Conservation (phyloP, 2,888 invertebrate species). For the Eristalis tenax region DNA sequence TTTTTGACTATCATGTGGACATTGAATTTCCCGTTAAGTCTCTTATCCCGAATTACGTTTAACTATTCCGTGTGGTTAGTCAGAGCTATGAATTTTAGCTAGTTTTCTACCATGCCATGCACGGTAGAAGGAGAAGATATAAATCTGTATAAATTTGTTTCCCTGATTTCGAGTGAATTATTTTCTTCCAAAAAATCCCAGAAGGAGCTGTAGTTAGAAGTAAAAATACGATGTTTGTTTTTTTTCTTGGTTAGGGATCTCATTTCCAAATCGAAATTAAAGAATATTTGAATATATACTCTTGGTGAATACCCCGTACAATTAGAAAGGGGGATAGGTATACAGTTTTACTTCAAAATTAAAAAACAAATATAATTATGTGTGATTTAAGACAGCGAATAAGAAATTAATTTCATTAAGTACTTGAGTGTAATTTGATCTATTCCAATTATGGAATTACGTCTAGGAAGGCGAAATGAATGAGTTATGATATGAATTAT, state of each 20-base stretch:
- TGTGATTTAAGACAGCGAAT: conserved; percentile 71
- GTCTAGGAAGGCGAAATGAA: conserved; percentile 43
- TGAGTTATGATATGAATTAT: not conserved
- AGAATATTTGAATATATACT: not conserved
- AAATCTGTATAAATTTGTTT: too few relatives aligned
- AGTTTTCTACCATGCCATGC: too few relatives aligned
- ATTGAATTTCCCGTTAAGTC: too few relatives aligned
- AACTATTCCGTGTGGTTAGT: too few relatives aligned
- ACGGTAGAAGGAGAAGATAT: too few relatives aligned
- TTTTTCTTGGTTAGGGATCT: not conserved
- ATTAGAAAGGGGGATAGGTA: not conserved
- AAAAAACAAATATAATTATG: conserved; percentile 42
- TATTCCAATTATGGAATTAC: conserved; percentile 24
- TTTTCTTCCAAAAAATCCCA: too few relatives aligned
- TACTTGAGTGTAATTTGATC: conserved; percentile 33
- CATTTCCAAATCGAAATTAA: not conserved
- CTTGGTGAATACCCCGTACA: not conserved
- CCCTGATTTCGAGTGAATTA: too few relatives aligned
- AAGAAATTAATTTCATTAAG: conserved; percentile 39
- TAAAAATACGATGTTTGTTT: too few relatives aligned
- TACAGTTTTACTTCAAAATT: conserved; percentile 2
- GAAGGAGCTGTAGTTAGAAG: too few relatives aligned
- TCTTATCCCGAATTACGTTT: too few relatives aligned
- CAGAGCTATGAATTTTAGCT: too few relatives aligned
- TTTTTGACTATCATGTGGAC: too few relatives aligned